phyloP scores from a whole-genome alignment of 2,888 invertebrate genomes.

The Morpho deidamia region DNA sequence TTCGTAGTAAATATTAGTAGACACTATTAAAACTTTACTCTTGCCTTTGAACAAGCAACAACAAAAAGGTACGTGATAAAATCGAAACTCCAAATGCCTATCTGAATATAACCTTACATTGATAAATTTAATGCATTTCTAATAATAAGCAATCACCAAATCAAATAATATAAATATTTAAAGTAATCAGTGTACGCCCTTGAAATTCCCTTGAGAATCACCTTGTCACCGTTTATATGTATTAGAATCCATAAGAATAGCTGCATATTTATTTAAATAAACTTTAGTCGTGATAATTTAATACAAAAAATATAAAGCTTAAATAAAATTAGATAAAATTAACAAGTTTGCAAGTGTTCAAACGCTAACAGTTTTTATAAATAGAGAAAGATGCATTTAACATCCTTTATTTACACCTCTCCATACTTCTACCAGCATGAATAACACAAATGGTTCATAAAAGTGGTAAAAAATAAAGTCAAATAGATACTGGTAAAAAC shows the following conservation, averaged over 20 bases:
- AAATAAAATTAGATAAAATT: neutral
- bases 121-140: no score
- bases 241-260: neutral
- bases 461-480: no score
- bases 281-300: conserved; percentile 2
- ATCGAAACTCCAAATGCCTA: no score
- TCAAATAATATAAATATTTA: neutral
- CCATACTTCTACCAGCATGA: no score
- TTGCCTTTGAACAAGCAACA: no score
- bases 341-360: neutral
- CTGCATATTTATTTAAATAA: conserved; percentile 2
- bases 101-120: no score
- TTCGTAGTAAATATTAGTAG: no score
- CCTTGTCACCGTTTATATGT: conserved; percentile 4
- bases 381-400: neutral
- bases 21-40: no score
- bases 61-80: no score
- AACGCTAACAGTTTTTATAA: neutral
- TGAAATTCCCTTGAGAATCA: conserved; percentile 2
- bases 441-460: no score
- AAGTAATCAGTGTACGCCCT: neutral
- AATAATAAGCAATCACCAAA: neutral
- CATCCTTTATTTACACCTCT: neutral
- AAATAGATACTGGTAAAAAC: no score
- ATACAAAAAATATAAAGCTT: neutral